A percentile compares a stretch with the other conserved stretches of the same genome.
Conservation (phyloP, 2,113 vertebrate species). For the Ondatra zibethicus region DNA sequence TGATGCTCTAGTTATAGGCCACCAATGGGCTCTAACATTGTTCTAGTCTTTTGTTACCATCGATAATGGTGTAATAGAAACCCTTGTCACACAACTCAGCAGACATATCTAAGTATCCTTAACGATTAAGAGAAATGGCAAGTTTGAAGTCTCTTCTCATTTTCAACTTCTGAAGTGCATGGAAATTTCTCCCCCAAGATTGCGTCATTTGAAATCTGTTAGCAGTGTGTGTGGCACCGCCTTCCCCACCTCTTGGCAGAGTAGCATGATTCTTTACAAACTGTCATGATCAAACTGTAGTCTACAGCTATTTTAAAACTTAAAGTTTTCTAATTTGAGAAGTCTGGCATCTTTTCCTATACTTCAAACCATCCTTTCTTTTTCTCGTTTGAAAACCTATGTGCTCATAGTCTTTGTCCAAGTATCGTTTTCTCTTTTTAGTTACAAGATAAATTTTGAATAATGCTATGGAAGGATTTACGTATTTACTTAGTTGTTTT, state of each 20-base stretch:
- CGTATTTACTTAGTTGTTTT: neutral
- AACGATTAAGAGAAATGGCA: neutral
- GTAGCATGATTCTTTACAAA: neutral
- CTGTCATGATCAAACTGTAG: neutral
- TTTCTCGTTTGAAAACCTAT: neutral
- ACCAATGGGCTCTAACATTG: neutral
- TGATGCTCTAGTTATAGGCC: neutral
- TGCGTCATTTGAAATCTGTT: neutral
- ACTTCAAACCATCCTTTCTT: neutral
- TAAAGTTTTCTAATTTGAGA: neutral
- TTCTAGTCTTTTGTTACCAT: neutral
- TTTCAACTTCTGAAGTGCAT: slow-evolving; percentile 9
- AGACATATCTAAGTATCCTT: neutral
- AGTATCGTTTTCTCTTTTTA: slow-evolving; percentile 39
- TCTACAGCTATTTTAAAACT: neutral
- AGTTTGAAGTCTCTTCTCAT: slow-evolving; percentile 11
- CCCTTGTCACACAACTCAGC: neutral
- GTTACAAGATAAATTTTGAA: neutral
- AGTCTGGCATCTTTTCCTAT: neutral
- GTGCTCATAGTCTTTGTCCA: neutral
- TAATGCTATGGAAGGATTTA: neutral
- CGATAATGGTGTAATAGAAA: neutral
- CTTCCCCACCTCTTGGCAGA: neutral
- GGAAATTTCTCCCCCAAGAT: neutral
- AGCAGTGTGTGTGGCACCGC: neutral